phyloP scores from a whole-genome alignment of 1,140 invertebrate species.

The Tigriopus japonicus region DNA sequence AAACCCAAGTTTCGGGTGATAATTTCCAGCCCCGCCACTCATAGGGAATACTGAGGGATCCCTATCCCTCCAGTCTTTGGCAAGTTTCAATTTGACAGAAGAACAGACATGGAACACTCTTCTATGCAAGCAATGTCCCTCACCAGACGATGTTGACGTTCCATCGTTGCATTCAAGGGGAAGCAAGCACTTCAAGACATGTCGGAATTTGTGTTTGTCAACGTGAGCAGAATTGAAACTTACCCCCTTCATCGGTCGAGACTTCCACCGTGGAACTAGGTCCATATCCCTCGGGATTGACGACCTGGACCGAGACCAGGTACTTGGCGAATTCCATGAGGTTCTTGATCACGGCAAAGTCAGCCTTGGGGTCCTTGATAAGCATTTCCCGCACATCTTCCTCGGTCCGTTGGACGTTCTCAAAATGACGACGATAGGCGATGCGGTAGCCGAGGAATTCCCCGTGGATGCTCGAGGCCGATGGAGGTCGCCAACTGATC shows the following conservation, averaged over 20 bases:
- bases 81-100: too few species aligned
- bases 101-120: too few species aligned
- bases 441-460: slow-evolving; percentile 56
- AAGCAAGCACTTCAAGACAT: too few species aligned
- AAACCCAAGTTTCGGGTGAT: too few species aligned
- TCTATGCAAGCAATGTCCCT: too few species aligned
- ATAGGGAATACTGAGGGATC: too few species aligned
- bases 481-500: slow-evolving; percentile 48
- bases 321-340: slow-evolving; percentile 50
- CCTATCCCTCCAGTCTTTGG: too few species aligned
- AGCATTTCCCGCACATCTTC: too few species aligned
- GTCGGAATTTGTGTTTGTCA: neutral
- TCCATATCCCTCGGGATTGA: slow-evolving; percentile 48
- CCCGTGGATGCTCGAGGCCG: slow-evolving; percentile 45
- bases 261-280: slow-evolving; percentile 44
- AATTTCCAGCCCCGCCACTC: too few species aligned
- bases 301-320: slow-evolving; percentile 46
- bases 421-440: slow-evolving; percentile 32
- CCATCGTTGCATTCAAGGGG: too few species aligned
- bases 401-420: neutral
- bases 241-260: slow-evolving; percentile 55
- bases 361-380: too few species aligned
- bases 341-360: slow-evolving; percentile 34
- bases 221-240: slow-evolving; percentile 22
- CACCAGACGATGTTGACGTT: too few species aligned